Evolutionary conservation across 92 coral and sea anemone species (phyloP).

Genomic region (Micromussa lordhowensis): DNA sequence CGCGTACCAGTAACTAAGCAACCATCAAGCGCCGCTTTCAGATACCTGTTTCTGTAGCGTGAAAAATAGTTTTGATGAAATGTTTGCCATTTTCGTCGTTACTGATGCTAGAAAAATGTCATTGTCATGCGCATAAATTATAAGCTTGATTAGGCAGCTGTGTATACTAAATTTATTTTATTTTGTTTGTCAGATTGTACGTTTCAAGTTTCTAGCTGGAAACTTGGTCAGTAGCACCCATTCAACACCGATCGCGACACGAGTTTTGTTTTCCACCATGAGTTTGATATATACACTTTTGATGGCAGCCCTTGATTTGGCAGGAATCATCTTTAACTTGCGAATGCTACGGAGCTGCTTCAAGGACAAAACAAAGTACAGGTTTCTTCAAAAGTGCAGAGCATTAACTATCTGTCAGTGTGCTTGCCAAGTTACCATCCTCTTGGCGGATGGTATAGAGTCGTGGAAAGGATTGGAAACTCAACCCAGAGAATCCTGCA

Average conservation of each 20-base stretch:
- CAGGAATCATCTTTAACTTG: constrained; percentile 6
- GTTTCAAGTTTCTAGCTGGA: too few relatives aligned
- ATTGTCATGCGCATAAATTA: too few relatives aligned
- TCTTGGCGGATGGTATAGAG: not conserved
- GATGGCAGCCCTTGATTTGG: not conserved
- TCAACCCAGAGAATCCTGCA: not conserved
- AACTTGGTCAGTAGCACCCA: too few relatives aligned
- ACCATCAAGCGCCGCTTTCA: too few relatives aligned
- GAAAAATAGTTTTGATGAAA: too few relatives aligned
- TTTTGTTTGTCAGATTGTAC: too few relatives aligned
- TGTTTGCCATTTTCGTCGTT: too few relatives aligned
- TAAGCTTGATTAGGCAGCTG: too few relatives aligned
- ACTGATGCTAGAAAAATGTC: too few relatives aligned
- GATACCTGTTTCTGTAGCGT: too few relatives aligned
- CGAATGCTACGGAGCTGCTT: constrained; percentile 8
- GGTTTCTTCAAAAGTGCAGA: not conserved
- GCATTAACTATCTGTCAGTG: not conserved
- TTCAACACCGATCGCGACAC: not conserved
- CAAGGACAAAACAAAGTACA: not conserved
- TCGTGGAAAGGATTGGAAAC: not conserved
- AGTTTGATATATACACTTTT: not conserved
- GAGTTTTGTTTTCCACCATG: not conserved
- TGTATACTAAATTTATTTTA: too few relatives aligned
- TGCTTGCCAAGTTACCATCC: not conserved
- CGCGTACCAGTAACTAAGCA: too few relatives aligned